These are phyloP conservation scores for Zosterops japonicus DNA, from an alignment of 2,113 vertebrate genomes.

Conservation along the genomic window DNA sequence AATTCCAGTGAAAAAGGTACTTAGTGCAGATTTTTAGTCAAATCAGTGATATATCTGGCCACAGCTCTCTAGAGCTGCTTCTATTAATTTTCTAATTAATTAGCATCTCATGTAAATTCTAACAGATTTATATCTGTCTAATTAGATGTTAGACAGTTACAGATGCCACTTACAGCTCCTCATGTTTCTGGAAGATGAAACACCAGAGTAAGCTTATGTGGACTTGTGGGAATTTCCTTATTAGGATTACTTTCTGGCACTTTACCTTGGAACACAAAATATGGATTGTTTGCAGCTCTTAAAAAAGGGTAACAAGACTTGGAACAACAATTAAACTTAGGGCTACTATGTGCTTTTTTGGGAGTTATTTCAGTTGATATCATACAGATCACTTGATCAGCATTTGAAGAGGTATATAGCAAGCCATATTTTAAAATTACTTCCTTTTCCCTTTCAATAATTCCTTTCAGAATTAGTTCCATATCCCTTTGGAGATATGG, in stretches of 20 bases:
- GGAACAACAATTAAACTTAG: neutral
- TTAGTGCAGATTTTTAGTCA: neutral
- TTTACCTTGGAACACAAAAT: neutral
- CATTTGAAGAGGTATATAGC: neutral
- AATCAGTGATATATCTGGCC: neutral
- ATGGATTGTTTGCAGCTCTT: neutral
- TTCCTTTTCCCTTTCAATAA: neutral
- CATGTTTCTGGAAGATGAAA: neutral
- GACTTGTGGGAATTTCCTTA: neutral
- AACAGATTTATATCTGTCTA: neutral
- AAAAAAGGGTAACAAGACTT: neutral
- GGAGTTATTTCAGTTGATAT: neutral
- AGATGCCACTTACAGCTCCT: neutral
- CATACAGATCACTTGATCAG: neutral
- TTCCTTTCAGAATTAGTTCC: neutral
- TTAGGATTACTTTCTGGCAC: neutral
- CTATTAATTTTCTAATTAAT: neutral
- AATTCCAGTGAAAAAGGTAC: neutral
- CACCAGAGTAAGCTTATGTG: neutral
- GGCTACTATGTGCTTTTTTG: neutral
- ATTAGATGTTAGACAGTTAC: neutral
- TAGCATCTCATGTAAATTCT: neutral
- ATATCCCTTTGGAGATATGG: neutral
- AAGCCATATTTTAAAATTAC: neutral
- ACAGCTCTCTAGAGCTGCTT: neutral